phyloP scores from a whole-genome alignment of 1,140 invertebrate species.

The Sarcophaga peregrina region DNA sequence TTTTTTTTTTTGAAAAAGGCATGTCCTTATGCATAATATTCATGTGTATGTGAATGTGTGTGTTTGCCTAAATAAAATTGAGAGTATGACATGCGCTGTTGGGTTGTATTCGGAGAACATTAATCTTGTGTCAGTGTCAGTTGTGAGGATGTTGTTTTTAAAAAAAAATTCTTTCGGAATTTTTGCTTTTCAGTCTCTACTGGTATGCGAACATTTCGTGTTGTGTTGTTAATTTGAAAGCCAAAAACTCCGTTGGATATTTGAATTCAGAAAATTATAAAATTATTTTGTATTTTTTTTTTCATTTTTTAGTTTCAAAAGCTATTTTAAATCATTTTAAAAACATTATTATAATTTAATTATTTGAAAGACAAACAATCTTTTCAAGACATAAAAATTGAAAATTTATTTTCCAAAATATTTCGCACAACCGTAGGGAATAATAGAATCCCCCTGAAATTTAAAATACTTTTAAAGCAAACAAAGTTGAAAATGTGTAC shows the following conservation, averaged over 20 bases:
- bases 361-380: too few relatives aligned
- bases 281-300: background rate
- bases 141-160: too few relatives aligned
- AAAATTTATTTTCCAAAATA: too few relatives aligned
- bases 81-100: conserved; percentile 23
- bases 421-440: too few relatives aligned
- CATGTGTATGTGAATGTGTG: too few relatives aligned
- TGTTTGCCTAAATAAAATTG: background rate
- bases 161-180: conserved; percentile 21
- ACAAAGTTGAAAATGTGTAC: too few relatives aligned
- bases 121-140: background rate
- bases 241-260: background rate
- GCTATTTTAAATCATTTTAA: background rate
- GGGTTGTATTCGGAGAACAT: background rate
- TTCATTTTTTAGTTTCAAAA: background rate
- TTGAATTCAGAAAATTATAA: background rate
- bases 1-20: background rate
- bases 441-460: too few relatives aligned
- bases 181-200: background rate
- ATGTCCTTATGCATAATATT: conserved; percentile 30
- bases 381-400: too few relatives aligned
- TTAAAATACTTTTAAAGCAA: too few relatives aligned
- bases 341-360: too few relatives aligned
- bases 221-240: conserved; percentile 9
- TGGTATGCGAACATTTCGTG: conserved; percentile 13